Conservation (phyloP, 2,113 vertebrate genomes). For the Hippocampus barbouri region DNA sequence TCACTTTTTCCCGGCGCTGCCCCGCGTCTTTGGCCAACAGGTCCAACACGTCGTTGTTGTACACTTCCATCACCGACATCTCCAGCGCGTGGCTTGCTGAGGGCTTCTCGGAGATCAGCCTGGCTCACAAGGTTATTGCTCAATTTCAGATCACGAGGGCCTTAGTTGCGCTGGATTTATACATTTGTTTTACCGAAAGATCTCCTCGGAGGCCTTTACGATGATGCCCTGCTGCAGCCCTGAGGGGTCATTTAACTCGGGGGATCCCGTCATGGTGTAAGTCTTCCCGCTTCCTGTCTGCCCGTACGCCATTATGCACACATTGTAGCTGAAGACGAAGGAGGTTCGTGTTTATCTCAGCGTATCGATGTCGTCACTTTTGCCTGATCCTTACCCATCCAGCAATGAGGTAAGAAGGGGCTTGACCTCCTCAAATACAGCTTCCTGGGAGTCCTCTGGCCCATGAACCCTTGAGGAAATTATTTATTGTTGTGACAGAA, state of each 20-base stretch:
- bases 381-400: slow-evolving; percentile 73
- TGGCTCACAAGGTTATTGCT: slow-evolving; percentile 28
- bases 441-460: slow-evolving; percentile 71
- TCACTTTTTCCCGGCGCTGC: slow-evolving; percentile 70
- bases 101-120: slow-evolving; percentile 79
- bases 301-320: slow-evolving; percentile 85
- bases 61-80: slow-evolving; percentile 81
- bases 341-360: not conserved
- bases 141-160: not conserved
- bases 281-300: slow-evolving; percentile 88
- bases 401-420: slow-evolving; percentile 80
- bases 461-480: slow-evolving; percentile 72
- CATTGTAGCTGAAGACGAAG: slow-evolving; percentile 72
- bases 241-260: slow-evolving; percentile 21
- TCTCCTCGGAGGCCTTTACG: slow-evolving; percentile 76
- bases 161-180: not conserved
- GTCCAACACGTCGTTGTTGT: slow-evolving; percentile 83
- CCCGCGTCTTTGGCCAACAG: slow-evolving; percentile 75
- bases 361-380: not conserved
- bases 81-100: slow-evolving; percentile 67
- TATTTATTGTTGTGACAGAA: not conserved
- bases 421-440: slow-evolving; percentile 77
- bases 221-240: slow-evolving; percentile 70
- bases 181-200: slow-evolving; percentile 73
- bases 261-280: slow-evolving; percentile 81